These are phyloP conservation scores for Alaudala cheleensis DNA, from an alignment of 2,113 vertebrate genomes.

Conservation along the genomic window DNA sequence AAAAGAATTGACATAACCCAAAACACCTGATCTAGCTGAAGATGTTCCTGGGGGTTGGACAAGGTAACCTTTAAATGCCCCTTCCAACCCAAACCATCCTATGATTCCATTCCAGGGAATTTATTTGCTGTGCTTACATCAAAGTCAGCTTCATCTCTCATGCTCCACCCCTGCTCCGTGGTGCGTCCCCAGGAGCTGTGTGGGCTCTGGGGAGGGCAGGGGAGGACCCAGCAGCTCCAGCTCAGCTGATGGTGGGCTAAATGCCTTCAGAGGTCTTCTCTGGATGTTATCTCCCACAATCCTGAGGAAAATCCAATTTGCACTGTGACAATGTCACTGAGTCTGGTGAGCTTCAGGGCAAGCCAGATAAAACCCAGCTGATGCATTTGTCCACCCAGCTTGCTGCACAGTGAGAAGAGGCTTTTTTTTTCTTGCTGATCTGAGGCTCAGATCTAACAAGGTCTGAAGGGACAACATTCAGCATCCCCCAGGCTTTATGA, in stretches of 20 bases:
- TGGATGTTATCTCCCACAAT: neutral
- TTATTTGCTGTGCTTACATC: neutral
- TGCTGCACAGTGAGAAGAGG: neutral
- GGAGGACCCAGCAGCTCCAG: neutral
- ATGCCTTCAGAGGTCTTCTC: neutral
- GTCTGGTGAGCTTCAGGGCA: neutral
- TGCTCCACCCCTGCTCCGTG: accelerated
- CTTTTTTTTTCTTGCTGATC: neutral
- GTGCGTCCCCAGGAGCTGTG: neutral
- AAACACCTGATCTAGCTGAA: neutral
- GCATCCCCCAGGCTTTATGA: neutral
- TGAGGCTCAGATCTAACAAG: neutral
- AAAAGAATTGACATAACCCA: neutral
- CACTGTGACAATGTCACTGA: neutral
- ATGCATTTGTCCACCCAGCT: neutral
- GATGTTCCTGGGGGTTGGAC: neutral
- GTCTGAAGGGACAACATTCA: neutral
- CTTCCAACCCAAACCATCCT: neutral
- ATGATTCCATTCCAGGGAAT: neutral
- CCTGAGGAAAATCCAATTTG: neutral
- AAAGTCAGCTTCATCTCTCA: neutral
- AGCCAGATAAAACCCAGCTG: neutral
- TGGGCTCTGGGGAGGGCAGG: neutral
- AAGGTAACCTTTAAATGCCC: neutral
- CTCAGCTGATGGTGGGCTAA: neutral